Conservation (phyloP, 2,797 vertebrate species). For the Podarcis siculus region DNA sequence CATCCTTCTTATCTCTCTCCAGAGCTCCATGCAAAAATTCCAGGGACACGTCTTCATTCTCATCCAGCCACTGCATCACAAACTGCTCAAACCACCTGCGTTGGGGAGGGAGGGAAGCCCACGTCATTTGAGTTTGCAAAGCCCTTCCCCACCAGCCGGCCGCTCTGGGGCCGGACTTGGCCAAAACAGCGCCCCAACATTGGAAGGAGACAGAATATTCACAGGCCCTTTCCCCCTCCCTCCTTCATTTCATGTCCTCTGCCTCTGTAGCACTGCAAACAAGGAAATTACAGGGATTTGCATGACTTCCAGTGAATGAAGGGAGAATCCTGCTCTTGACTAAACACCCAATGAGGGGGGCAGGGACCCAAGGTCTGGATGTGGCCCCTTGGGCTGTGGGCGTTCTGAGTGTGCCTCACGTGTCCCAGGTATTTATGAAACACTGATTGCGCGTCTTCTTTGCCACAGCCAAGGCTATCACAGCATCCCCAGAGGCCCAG, state of each 20-base stretch:
- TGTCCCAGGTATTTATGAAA: too few relatives aligned
- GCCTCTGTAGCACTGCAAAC: background rate
- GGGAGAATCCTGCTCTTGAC: background rate
- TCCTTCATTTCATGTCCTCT: background rate
- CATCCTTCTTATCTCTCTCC: slow-evolving; percentile 98
- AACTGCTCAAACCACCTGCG: slow-evolving; percentile 96
- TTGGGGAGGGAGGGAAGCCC: background rate
- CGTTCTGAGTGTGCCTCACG: background rate
- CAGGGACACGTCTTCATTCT: slow-evolving; percentile 97
- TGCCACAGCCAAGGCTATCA: background rate
- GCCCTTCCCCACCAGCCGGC: background rate
- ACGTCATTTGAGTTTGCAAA: background rate
- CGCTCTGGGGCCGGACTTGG: background rate
- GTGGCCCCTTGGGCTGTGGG: background rate
- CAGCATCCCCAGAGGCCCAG: background rate
- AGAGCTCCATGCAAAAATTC: slow-evolving; percentile 96
- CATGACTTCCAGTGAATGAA: background rate
- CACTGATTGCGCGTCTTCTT: too few relatives aligned
- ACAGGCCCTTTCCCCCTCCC: background rate
- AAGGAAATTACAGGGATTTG: background rate
- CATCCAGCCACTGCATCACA: slow-evolving; percentile 96
- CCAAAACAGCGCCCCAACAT: background rate
- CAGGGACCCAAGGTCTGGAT: background rate
- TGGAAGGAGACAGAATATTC: too few relatives aligned
- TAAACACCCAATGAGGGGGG: background rate